Evolutionary conservation across 2,888 invertebrate species (phyloP), one percentile per base, ranked within the genome.

Genomic region (Cistogaster globosa): DNA sequence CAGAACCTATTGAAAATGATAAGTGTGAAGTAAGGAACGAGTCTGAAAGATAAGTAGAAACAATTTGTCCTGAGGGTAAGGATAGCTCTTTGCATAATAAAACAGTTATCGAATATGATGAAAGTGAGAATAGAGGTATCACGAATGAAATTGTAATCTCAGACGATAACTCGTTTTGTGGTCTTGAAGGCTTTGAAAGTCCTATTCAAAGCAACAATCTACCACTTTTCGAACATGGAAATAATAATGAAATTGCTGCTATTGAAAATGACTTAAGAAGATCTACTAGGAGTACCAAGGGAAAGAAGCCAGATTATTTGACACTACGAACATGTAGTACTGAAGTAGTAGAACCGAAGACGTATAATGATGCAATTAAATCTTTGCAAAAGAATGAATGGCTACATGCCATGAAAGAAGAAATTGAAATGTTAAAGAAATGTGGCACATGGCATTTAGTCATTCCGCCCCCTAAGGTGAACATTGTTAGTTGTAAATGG

Each of bases 331-430:
- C 42, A 18, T 20, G 42, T 14, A 14, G 42, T 20, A 42, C 38
- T 42, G 62, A 62, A 62, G 16, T 62, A 38, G n/a, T 62, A 42
- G 62, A 62, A 4, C 62, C 62, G 38, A 62, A 22, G 11, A 62
- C 62, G 20, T 42, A 62, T 42, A 62, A 42, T 16, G 42, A 62
- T 0, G 42, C 42, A 22, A 38, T 38, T 60, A 36, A 60, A 36
- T 38, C 18, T 38, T 38, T 38, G 38, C 11, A 38, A 38, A 38
- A 38, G 38, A 38, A 38, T 38, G 38, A 7, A 55, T 55, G 22
- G 22, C 3, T 22, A 14, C 55, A 12, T 55, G 22, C 55, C 22
- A 55, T 22, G 3, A 38, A 38, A 38, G 38, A 14, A 62, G 20
- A 62, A 42, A 62, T 62, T 14, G 42, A 20, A 7, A 22, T 62